phyloP scores from a whole-genome alignment of 1,140 invertebrate species.

The Lithobius niger region DNA sequence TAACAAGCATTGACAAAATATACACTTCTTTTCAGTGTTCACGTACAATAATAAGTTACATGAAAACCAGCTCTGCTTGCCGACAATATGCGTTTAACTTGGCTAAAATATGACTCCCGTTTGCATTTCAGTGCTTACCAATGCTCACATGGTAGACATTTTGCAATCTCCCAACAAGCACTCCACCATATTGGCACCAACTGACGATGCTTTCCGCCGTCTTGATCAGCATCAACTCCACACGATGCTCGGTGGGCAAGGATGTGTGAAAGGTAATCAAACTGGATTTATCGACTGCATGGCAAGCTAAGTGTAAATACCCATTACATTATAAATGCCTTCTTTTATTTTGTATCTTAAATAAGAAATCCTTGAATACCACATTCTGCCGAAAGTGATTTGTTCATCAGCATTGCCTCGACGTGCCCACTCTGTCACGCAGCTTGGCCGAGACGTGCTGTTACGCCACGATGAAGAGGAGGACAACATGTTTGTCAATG shows the following conservation, averaged over 20 bases:
- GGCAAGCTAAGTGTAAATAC: background rate
- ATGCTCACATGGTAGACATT: background rate
- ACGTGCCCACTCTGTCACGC: conserved; percentile 40
- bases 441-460: conserved; percentile 37
- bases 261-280: conserved; percentile 24
- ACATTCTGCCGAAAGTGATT: conserved; percentile 48
- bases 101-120: background rate
- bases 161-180: conserved; percentile 23
- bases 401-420: conserved; percentile 44
- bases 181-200: conserved; percentile 41
- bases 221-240: conserved; percentile 26
- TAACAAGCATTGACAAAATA: no score
- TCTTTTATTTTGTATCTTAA: conserved; percentile 10
- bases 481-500: conserved; percentile 35
- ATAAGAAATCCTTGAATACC: conserved; percentile 39
- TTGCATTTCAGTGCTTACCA: background rate
- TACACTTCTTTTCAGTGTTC: background rate
- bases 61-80: no score
- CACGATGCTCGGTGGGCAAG: conserved; percentile 27
- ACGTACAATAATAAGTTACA: background rate
- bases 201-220: conserved; percentile 35
- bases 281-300: background rate
- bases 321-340: background rate
- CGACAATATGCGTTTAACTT: background rate
- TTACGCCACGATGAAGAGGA: conserved; percentile 37